phyloP scores from a whole-genome alignment of 2,888 invertebrate genomes.

The Chymomyza procnemis region DNA sequence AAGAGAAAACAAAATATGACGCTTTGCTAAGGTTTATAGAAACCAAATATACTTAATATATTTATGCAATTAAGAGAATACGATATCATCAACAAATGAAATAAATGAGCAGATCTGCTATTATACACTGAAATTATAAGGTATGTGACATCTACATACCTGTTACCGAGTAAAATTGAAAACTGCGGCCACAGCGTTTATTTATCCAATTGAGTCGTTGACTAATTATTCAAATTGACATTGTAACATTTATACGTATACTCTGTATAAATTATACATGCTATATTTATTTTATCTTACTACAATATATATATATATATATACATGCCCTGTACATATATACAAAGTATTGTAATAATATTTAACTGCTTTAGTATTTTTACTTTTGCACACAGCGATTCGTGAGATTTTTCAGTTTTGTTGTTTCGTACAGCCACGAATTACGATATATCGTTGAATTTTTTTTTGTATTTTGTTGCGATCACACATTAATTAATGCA shows the following conservation, averaged over 20 bases:
- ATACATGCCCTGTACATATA: not conserved
- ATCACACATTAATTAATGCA: too few species aligned
- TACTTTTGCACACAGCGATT: not conserved
- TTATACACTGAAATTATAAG: too few species aligned
- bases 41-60: too few species aligned
- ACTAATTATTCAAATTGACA: not conserved
- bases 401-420: not conserved
- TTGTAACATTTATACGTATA: conserved; percentile 9
- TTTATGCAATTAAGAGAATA: too few species aligned
- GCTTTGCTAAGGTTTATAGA: too few species aligned
- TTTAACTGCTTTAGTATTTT: not conserved
- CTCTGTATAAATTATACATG: not conserved
- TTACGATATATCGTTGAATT: too few species aligned
- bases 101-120: too few species aligned
- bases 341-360: not conserved
- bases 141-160: not conserved
- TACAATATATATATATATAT: not conserved
- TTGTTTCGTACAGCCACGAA: too few species aligned
- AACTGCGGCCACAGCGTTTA: not conserved
- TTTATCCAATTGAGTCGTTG: not conserved
- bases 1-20: too few species aligned
- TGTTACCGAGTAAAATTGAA: not conserved
- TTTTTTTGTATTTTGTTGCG: too few species aligned
- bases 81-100: too few species aligned
- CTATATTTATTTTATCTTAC: not conserved